phyloP scores from a whole-genome alignment of 2,888 invertebrate species.

The Lumbricus terrestris region DNA sequence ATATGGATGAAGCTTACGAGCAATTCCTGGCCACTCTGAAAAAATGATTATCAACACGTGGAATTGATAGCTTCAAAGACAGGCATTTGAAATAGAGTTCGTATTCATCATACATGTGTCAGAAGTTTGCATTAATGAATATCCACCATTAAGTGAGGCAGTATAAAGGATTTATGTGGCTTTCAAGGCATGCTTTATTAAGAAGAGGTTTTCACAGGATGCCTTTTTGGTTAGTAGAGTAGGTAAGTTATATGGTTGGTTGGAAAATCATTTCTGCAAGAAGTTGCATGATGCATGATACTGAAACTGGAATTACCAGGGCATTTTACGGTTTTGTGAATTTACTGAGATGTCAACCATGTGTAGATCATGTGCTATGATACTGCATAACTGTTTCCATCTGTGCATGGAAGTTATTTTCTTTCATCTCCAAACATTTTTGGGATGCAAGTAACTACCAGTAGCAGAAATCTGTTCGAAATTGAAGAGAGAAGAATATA shows the following conservation, averaged over 20 bases:
- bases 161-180: not conserved
- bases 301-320: not conserved
- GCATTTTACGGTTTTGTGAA: not conserved
- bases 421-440: not conserved
- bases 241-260: not conserved
- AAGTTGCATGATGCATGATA: not conserved
- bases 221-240: not conserved
- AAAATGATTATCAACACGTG: not conserved
- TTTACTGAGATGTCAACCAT: not conserved
- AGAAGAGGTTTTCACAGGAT: not conserved
- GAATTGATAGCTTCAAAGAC: not conserved
- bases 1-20: conserved; percentile 15
- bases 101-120: not conserved
- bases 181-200: not conserved
- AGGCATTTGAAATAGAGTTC: not conserved
- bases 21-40: conserved; percentile 4
- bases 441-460: not conserved
- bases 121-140: not conserved
- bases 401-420: not conserved
- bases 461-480: not conserved
- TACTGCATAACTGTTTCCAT: not conserved
- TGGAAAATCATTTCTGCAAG: not conserved
- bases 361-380: not conserved
- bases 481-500: not conserved
- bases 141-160: not conserved